Evolutionary conservation across 1,140 invertebrate species (phyloP).

Genomic region (Periplaneta americana): DNA sequence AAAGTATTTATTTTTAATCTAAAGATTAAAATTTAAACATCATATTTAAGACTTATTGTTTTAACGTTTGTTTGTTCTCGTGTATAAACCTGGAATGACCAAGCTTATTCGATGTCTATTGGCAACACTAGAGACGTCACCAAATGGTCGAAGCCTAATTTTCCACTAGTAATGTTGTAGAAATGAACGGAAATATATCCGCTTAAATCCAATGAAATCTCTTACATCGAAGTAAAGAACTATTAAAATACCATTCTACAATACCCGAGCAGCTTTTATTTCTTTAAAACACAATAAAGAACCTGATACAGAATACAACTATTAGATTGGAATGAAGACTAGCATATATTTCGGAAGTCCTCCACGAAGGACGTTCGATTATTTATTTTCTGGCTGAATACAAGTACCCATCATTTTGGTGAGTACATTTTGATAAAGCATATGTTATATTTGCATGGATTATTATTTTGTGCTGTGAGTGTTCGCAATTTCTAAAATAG

Average conservation of each 20-base stretch:
- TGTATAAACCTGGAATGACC: too few relatives aligned
- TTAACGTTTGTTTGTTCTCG: too few relatives aligned
- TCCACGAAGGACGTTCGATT: neutral
- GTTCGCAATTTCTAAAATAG: neutral
- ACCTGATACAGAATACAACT: neutral
- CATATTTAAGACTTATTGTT: too few relatives aligned
- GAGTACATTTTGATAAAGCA: neutral
- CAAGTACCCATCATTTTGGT: neutral
- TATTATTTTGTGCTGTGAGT: neutral
- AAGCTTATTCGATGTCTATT: neutral
- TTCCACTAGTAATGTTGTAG: neutral
- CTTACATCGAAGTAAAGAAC: neutral
- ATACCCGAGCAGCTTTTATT: neutral
- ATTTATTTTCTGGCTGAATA: neutral
- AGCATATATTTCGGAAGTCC: neutral
- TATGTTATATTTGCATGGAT: neutral
- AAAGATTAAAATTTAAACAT: too few relatives aligned
- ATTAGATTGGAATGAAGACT: neutral
- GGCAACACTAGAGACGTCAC: neutral
- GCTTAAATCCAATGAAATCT: conserved; percentile 1
- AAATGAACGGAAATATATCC: neutral
- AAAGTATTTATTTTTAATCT: too few relatives aligned
- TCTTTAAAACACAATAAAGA: neutral
- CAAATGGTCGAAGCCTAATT: conserved; percentile 1
- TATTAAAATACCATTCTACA: neutral